These are phyloP conservation scores for Synchiropus splendidus DNA, from an alignment of 2,113 vertebrate species.

Conservation along the genomic window DNA sequence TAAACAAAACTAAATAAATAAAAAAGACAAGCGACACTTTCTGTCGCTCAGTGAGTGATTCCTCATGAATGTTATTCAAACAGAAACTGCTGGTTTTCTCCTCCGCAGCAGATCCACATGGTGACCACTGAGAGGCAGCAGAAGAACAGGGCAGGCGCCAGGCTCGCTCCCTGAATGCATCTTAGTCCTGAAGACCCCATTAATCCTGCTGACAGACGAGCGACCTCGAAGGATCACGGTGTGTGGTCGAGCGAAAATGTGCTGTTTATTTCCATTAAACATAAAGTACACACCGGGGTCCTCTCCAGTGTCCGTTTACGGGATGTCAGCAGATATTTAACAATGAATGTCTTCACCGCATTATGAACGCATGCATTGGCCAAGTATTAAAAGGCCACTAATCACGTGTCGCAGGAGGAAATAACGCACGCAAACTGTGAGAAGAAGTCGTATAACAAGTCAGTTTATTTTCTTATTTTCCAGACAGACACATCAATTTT, in stretches of 20 bases:
- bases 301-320: constrained; percentile 6
- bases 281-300: not conserved
- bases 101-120: too few species aligned
- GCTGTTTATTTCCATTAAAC: too few species aligned
- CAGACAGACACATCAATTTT: constrained; percentile 98
- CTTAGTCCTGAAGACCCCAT: constrained; percentile 20
- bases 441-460: constrained; percentile 72
- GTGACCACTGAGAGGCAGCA: constrained; percentile 56
- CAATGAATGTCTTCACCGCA: constrained; percentile 5
- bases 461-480: constrained; percentile 93
- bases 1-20: too few species aligned
- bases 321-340: constrained; percentile 10
- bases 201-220: constrained; percentile 39
- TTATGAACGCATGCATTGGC: constrained; percentile 1
- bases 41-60: too few species aligned
- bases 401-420: constrained; percentile 1
- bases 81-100: too few species aligned
- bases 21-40: too few species aligned
- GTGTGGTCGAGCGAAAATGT: constrained; percentile 7
- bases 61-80: too few species aligned
- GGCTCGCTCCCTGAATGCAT: constrained; percentile 16
- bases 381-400: too few species aligned
- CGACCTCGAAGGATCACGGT: constrained; percentile 28
- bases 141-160: constrained; percentile 26
- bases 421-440: constrained; percentile 34